These are phyloP conservation scores for Tinea pellionella DNA, from an alignment of 2,888 invertebrate species.

Conservation along the genomic window DNA sequence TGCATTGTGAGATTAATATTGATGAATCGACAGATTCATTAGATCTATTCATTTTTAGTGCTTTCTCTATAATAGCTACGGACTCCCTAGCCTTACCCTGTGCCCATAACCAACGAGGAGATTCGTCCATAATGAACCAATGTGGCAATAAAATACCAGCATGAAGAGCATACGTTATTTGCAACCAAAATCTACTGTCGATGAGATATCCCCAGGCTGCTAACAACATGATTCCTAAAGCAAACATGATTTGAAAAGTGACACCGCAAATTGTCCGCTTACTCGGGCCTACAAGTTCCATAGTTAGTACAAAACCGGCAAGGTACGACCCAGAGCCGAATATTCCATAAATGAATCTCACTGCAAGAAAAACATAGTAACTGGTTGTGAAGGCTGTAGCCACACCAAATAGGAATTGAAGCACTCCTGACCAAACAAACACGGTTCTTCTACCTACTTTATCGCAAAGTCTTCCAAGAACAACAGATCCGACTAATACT, in stretches of 20 bases:
- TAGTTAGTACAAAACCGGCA: conserved; percentile 76
- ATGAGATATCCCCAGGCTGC: conserved; percentile 86
- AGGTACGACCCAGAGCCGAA: conserved; percentile 85
- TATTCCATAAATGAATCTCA: conserved; percentile 81
- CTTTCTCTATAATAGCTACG: conserved; percentile 79
- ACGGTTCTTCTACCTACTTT: conserved; percentile 83
- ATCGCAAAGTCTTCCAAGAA: conserved; percentile 82
- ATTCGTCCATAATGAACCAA: conserved; percentile 89
- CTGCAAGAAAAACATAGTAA: conserved; percentile 75
- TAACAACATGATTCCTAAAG: conserved; percentile 82
- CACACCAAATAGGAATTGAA: conserved; percentile 77
- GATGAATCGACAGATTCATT: conserved; percentile 73
- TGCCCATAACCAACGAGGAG: conserved; percentile 89
- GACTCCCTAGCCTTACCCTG: conserved; percentile 82
- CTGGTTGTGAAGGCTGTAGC: conserved; percentile 82
- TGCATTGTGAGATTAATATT: conserved; percentile 72
- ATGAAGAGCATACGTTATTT: conserved; percentile 82
- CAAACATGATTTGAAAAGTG: conserved; percentile 83
- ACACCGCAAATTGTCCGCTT: conserved; percentile 85
- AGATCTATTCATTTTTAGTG: conserved; percentile 76
- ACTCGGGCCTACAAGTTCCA: conserved; percentile 86
- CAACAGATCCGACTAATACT: conserved; percentile 82
- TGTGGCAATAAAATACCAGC: conserved; percentile 78
- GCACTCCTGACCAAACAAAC: conserved; percentile 79
- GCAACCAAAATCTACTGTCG: conserved; percentile 78